These are phyloP conservation scores for Marronus borbonicus DNA, from an alignment of 2,888 invertebrate genomes.

Conservation along the genomic window DNA sequence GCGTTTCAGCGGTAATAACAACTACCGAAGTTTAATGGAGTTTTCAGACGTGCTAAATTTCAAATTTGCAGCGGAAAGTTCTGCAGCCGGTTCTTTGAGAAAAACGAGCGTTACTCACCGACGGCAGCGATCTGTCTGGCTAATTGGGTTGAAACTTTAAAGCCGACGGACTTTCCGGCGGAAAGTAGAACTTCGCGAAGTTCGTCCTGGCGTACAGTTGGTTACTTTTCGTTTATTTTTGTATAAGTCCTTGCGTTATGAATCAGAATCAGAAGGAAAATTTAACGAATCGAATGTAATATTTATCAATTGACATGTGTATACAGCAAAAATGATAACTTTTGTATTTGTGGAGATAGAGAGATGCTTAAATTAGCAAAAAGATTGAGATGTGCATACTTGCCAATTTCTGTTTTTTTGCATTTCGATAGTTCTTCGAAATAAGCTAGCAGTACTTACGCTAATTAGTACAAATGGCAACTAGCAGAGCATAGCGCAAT, in stretches of 20 bases:
- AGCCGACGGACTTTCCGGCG: constrained; percentile 48
- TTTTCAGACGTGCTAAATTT: constrained; percentile 54
- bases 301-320: too few species aligned
- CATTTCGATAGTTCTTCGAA: too few species aligned
- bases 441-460: too few species aligned
- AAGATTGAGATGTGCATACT: too few species aligned
- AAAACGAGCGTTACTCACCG: constrained; percentile 43
- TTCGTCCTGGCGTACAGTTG: not conserved
- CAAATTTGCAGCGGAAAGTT: constrained; percentile 52
- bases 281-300: too few species aligned
- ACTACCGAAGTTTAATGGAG: constrained; percentile 50
- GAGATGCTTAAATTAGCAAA: too few species aligned
- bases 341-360: too few species aligned
- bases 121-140: constrained; percentile 53
- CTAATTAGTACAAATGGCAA: too few species aligned
- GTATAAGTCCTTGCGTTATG: too few species aligned
- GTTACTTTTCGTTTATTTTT: not conserved
- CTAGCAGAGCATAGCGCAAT: too few species aligned
- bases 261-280: too few species aligned
- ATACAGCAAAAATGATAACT: not conserved
- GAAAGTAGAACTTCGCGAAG: not conserved
- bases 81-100: constrained; percentile 49
- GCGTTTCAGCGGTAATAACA: constrained; percentile 47
- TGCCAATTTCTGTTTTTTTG: too few species aligned
- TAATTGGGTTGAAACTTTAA: constrained; percentile 60